These are phyloP conservation scores for Phylloscopus whistleri DNA, from an alignment of 2,113 vertebrate genomes.

Conservation along the genomic window DNA sequence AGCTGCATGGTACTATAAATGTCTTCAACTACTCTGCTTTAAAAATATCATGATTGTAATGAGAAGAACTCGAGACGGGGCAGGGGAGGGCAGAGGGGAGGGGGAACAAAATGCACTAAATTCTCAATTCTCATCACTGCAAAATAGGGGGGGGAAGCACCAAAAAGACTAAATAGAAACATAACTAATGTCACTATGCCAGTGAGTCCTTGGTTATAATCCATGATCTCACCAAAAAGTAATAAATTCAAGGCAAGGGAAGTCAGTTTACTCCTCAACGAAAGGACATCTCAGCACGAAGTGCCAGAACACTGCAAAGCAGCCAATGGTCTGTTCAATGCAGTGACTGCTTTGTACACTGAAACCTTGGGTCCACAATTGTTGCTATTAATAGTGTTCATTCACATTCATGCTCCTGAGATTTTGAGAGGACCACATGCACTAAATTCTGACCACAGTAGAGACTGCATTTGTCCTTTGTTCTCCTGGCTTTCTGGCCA, in stretches of 20 bases:
- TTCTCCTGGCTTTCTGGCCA: background rate
- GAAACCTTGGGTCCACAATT: background rate
- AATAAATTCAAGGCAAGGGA: background rate
- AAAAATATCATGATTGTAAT: background rate
- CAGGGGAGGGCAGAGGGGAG: accelerated
- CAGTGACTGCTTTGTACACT: background rate
- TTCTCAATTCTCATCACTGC: background rate
- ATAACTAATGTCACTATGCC: background rate
- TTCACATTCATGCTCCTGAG: background rate
- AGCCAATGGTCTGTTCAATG: background rate
- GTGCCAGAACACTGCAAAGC: background rate
- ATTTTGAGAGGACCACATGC: background rate
- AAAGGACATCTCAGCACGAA: background rate
- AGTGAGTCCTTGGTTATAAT: background rate
- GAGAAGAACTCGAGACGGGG: background rate
- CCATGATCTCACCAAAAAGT: background rate
- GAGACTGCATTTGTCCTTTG: background rate
- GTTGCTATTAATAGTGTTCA: background rate
- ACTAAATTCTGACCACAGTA: accelerated
- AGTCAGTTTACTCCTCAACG: background rate
- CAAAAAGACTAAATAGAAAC: background rate
- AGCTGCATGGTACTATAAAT: background rate
- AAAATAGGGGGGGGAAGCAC: background rate
- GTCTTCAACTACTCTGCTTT: background rate
- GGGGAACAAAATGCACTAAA: background rate